Base-by-base conservation (phyloP, 2,797 vertebrate species). In the Orientallactaga sibirica region DNA sequence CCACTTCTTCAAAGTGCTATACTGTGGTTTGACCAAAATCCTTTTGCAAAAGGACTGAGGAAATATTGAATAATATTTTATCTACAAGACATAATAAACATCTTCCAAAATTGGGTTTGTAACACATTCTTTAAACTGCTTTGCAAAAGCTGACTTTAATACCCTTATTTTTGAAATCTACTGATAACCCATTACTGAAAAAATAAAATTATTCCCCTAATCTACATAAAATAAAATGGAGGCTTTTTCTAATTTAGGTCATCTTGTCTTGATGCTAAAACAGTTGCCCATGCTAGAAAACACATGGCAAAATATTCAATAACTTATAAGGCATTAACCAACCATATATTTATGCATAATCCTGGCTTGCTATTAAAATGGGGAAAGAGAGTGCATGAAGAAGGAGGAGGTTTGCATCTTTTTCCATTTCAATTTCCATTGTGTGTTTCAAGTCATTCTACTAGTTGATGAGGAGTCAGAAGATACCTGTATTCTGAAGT, bases 281-380 rank as follows among this genome's bases (percentile, higher is more conserved):
- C 66, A 93, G 66, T 95, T 88, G 86, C 33, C 88, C 76, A 94
- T 96, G 93, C 24, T 43, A 86, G 96, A 95, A 94, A 95, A 84
- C 95, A 94, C 55, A 62, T 43, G 55, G 67, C 82, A 70, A 58
- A 95, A 90, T 71, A 74, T 11, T 79, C 18, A 61, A 81, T 55
- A 91, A 86, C 77, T 82, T 86, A 82, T 67, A 85, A 55, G 71
- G 95, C 85, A 58, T 92, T 91, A 91, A 92, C 18, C 67, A 20
- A 41, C 67, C 67, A 66, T 86, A 12, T 81, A 25, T 95, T 92
- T 90, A 94, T 66, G 82, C 95, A 92, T 90, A 76, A 88, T 86
- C n/a, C 5, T 58, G 41, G 12, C 7, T 82, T 71, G 5, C 22
- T 80, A n/a, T 24, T 33, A 24, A 86, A 29, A n/a, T 3, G 14